These are phyloP conservation scores for Cheiracanthium punctorium DNA, from an alignment of 2,888 invertebrate genomes.

Conservation along the genomic window DNA sequence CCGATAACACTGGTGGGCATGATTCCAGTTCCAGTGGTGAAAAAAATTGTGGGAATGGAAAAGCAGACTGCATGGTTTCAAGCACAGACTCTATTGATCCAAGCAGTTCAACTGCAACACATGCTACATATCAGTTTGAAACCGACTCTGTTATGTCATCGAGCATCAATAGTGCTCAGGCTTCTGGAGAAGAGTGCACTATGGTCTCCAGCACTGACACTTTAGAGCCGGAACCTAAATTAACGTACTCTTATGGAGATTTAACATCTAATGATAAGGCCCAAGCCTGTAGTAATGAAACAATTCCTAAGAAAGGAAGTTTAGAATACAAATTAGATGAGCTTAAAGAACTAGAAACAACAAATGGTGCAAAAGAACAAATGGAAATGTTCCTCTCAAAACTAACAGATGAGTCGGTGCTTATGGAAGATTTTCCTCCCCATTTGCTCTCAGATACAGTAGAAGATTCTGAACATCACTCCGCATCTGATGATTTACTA, in stretches of 20 bases:
- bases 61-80: conserved; percentile 78
- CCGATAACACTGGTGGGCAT: conserved; percentile 45
- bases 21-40: conserved; percentile 66
- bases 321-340: conserved; percentile 53
- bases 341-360: conserved; percentile 26
- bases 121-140: conserved; percentile 89
- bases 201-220: conserved; percentile 87
- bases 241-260: conserved; percentile 57
- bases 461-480: conserved; percentile 43
- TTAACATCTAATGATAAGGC: conserved; percentile 73
- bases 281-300: conserved; percentile 12
- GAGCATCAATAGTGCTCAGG: conserved; percentile 84
- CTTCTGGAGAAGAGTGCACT: conserved; percentile 82
- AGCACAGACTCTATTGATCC: conserved; percentile 86
- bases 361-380: conserved; percentile 60
- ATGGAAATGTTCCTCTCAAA: conserved; percentile 68
- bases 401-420: conserved; percentile 62
- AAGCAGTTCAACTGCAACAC: conserved; percentile 87
- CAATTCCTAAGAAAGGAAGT: conserved; percentile 41
- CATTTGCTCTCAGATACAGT: conserved; percentile 59
- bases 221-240: conserved; percentile 78
- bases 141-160: conserved; percentile 90
- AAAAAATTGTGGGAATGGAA: conserved; percentile 71
- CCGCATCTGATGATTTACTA: conserved; percentile 51
- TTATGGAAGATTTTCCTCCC: conserved; percentile 61